Percentiles rank a stretch among this genome's conserved stretches.
Evolutionary conservation across 2,113 vertebrate species (phyloP).

Genomic region (Pelecanus crispus): DNA sequence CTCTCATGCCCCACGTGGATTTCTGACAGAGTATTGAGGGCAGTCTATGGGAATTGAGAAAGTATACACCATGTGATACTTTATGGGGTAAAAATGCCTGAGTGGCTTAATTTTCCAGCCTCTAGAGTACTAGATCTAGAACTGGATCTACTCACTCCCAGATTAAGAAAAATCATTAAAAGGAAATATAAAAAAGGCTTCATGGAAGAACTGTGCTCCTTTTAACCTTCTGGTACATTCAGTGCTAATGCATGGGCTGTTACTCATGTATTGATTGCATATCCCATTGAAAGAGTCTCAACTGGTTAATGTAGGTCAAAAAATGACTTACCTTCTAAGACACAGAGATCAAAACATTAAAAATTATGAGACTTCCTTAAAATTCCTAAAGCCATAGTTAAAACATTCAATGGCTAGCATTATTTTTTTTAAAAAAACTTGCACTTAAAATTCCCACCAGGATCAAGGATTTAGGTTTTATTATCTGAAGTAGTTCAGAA

Average conservation of each 20-base stretch:
- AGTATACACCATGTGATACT: not conserved
- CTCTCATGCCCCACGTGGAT: not conserved
- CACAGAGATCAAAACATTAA: not conserved
- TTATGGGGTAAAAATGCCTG: not conserved
- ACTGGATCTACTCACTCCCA: not conserved
- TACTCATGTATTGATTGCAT: not conserved
- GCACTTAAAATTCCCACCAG: not conserved
- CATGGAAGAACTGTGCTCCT: not conserved
- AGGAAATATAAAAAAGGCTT: not conserved
- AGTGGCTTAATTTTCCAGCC: not conserved
- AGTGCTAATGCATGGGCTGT: not conserved
- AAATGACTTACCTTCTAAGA: not conserved
- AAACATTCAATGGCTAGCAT: not conserved
- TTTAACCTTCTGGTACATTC: not conserved
- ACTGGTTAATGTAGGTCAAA: not conserved
- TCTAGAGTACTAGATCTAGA: not conserved
- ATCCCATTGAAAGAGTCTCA: not conserved
- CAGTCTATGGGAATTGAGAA: not conserved
- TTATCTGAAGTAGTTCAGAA: slow-evolving; percentile 21
- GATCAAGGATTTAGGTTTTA: not conserved
- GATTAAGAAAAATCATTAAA: not conserved
- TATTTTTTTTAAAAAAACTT: not conserved
- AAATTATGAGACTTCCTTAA: not conserved
- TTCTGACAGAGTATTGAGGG: not conserved
- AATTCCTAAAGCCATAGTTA: slow-evolving; percentile 10